These are phyloP conservation scores for Agonopterix subpropinquella DNA, from an alignment of 2,888 invertebrate genomes.

Conservation along the genomic window DNA sequence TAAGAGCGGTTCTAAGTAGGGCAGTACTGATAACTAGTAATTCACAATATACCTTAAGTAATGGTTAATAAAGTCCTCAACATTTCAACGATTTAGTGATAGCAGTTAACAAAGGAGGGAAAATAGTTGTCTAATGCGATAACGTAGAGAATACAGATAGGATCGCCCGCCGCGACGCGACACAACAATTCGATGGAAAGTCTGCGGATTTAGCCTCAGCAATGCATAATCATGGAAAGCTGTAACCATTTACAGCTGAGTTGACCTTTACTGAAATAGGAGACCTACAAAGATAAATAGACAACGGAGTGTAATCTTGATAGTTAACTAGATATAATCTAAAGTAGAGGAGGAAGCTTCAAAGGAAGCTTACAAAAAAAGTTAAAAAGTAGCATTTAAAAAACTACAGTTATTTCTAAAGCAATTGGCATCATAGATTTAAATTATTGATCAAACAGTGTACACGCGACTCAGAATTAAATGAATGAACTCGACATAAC, in stretches of 20 bases:
- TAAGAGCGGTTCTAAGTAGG: constrained; percentile 7
- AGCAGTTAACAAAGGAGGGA: constrained; percentile 47
- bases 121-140: constrained; percentile 42
- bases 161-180: constrained; percentile 26
- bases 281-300: too few species aligned
- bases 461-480: constrained; percentile 5
- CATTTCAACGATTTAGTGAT: constrained; percentile 20
- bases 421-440: constrained; percentile 1
- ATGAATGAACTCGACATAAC: constrained; percentile 8
- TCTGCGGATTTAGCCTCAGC: constrained; percentile 31
- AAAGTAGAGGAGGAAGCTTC: background rate
- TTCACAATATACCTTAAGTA: background rate
- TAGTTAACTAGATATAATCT: background rate
- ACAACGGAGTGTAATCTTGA: too few species aligned
- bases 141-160: constrained; percentile 33
- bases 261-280: constrained; percentile 14
- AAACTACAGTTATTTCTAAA: background rate
- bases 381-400: too few species aligned
- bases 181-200: constrained; percentile 53
- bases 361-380: background rate
- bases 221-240: constrained; percentile 51
- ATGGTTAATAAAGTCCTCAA: background rate
- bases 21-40: constrained; percentile 10
- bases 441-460: constrained; percentile 10
- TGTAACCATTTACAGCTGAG: constrained; percentile 14